phyloP scores from a whole-genome alignment of 2,113 vertebrate species.

The Kryptolebias marmoratus region DNA sequence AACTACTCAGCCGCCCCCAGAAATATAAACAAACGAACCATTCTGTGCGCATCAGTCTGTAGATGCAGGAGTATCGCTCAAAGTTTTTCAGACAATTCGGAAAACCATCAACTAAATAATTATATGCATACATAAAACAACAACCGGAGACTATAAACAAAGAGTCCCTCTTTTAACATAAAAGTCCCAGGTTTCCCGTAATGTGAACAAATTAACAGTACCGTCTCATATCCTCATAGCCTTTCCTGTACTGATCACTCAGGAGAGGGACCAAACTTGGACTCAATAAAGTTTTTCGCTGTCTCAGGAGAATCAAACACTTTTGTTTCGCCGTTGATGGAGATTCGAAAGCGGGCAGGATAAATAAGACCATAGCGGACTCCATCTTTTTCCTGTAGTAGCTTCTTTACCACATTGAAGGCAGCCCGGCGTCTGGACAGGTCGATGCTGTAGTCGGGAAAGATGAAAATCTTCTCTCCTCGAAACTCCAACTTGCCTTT shows the following conservation, averaged over 20 bases:
- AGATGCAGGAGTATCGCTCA: neutral
- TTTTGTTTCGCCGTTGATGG: neutral
- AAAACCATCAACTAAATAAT: too few species aligned
- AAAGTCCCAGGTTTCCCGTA: neutral
- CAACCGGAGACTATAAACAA: too few species aligned
- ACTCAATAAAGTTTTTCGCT: neutral
- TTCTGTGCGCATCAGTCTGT: neutral
- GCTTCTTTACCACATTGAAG: neutral
- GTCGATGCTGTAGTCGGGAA: neutral
- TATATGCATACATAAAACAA: too few species aligned
- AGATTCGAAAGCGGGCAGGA: neutral
- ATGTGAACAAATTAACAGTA: neutral
- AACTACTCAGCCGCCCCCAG: neutral
- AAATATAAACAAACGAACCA: neutral
- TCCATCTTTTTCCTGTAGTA: neutral
- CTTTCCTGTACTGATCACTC: slow-evolving; percentile 1
- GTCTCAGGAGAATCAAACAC: neutral
- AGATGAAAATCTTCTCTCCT: neutral
- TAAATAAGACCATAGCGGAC: neutral
- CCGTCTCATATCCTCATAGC: neutral
- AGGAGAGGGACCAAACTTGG: neutral
- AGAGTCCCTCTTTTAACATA: too few species aligned
- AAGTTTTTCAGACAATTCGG: neutral
- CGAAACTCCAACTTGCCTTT: neutral
- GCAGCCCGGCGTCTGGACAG: neutral